These are phyloP conservation scores for Sciurus carolinensis DNA, from an alignment of 2,797 vertebrate species.

Conservation along the genomic window DNA sequence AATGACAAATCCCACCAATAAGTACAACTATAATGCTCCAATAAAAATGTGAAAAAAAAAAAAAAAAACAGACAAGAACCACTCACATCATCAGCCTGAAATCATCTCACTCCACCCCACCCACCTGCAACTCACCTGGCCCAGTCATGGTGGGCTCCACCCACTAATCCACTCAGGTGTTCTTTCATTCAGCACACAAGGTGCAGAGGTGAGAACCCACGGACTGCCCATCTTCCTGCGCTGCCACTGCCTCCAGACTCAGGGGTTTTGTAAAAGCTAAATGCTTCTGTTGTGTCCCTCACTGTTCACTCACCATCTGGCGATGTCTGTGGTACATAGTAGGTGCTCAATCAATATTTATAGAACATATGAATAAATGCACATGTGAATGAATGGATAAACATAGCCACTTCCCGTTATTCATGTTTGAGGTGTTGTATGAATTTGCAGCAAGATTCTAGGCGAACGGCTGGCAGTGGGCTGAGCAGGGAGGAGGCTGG, in stretches of 20 bases:
- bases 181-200: slow-evolving; percentile 7
- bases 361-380: slow-evolving; percentile 69
- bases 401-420: slow-evolving; percentile 68
- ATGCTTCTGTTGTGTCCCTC: neutral
- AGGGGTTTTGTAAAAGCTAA: neutral
- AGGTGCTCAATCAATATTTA: slow-evolving; percentile 72
- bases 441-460: slow-evolving; percentile 76
- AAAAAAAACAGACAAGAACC: neutral
- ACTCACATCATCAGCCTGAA: neutral
- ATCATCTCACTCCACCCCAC: neutral
- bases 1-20: too few species aligned
- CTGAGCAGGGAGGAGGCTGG: slow-evolving; percentile 73
- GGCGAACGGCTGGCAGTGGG: slow-evolving; percentile 76
- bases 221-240: neutral
- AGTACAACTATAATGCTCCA: too few species aligned
- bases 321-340: slow-evolving; percentile 54
- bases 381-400: slow-evolving; percentile 71
- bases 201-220: neutral
- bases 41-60: too few species aligned
- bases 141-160: neutral
- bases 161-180: neutral
- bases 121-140: neutral
- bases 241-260: neutral
- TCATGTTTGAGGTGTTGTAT: slow-evolving; percentile 70
- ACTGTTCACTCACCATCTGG: slow-evolving; percentile 11